phyloP scores from a whole-genome alignment of 2,113 vertebrate species.

The Myrmophylax atrothorax region DNA sequence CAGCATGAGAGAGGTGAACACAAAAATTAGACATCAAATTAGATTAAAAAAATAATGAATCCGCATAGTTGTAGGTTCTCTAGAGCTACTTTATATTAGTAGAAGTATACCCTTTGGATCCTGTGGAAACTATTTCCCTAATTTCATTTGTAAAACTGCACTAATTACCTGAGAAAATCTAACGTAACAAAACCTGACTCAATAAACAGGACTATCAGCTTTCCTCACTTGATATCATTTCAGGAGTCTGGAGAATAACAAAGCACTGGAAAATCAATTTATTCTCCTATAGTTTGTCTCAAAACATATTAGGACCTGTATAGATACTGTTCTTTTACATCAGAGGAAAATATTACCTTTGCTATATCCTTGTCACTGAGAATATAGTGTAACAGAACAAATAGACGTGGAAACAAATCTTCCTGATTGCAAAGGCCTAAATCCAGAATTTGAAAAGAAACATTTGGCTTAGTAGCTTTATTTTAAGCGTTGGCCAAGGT shows the following conservation, averaged over 20 bases:
- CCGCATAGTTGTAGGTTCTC: background rate
- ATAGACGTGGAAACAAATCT: background rate
- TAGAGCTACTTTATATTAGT: background rate
- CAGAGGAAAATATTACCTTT: background rate
- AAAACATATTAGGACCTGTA: background rate
- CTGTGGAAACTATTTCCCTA: background rate
- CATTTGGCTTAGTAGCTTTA: background rate
- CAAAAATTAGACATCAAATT: background rate
- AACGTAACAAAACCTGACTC: background rate
- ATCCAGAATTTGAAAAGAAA: background rate
- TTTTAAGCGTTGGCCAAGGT: background rate
- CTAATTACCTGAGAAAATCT: constrained; percentile 25
- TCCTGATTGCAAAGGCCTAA: background rate
- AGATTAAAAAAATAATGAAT: background rate
- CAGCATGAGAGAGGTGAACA: background rate
- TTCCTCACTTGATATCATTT: background rate
- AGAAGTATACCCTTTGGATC: background rate
- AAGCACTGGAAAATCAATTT: background rate
- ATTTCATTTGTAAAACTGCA: background rate
- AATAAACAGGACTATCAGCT: constrained; percentile 12
- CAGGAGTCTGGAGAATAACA: background rate
- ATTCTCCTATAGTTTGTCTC: background rate
- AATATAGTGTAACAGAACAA: background rate
- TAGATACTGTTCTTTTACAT: background rate
- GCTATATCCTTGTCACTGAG: background rate